Conservation (phyloP, 2,113 vertebrate genomes). For the Tautogolabrus adspersus region DNA sequence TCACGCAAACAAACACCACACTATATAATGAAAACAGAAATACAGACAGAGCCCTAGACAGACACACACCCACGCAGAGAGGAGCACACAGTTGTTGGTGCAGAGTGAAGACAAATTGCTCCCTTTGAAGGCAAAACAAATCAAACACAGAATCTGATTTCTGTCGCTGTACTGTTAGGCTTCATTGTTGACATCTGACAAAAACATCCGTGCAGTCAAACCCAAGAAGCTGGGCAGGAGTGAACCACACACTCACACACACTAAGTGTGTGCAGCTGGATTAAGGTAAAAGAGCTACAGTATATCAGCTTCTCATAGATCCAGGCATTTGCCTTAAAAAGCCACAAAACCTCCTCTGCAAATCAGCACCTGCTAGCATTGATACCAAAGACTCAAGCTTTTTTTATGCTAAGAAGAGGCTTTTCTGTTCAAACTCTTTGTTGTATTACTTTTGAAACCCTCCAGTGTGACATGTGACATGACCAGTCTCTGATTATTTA, state of each 20-base stretch:
- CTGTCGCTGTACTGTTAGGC: slow-evolving; percentile 70
- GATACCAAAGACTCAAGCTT: slow-evolving; percentile 17
- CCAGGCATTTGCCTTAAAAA: slow-evolving; percentile 58
- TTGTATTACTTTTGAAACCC: slow-evolving; percentile 2
- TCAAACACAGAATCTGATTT: slow-evolving; percentile 74
- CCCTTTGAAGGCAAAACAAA: slow-evolving; percentile 76
- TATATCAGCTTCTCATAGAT: slow-evolving; percentile 57
- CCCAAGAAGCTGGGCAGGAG: slow-evolving; percentile 41
- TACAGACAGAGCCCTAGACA: slow-evolving; percentile 10
- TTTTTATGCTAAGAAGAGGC: slow-evolving; percentile 27
- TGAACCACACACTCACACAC: slow-evolving; percentile 1
- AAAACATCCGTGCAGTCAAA: slow-evolving; percentile 63
- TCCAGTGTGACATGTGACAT: background rate
- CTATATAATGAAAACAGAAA: slow-evolving; percentile 49
- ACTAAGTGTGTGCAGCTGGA: slow-evolving; percentile 34
- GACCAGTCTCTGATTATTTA: background rate
- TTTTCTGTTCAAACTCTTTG: background rate
- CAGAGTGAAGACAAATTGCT: slow-evolving; percentile 76
- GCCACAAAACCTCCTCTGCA: slow-evolving; percentile 42
- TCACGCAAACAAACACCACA: slow-evolving; percentile 11
- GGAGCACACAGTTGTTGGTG: slow-evolving; percentile 61
- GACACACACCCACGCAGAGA: slow-evolving; percentile 2
- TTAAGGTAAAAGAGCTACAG: slow-evolving; percentile 60
- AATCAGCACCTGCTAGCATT: slow-evolving; percentile 28
- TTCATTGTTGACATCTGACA: slow-evolving; percentile 74